Conservation (phyloP, 2,888 invertebrate species). For the Halocaridina rubra region DNA sequence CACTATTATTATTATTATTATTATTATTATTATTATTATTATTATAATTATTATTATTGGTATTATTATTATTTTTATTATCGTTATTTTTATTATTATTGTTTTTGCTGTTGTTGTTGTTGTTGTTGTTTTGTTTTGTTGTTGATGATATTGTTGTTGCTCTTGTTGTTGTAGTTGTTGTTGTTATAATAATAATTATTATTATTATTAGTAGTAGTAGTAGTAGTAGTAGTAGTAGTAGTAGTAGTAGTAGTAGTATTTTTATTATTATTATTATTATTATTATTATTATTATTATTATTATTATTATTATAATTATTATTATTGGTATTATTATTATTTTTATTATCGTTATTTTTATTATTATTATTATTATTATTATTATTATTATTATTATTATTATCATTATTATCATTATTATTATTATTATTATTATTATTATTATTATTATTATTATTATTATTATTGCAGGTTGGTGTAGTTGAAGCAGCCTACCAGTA, state of each 20-base stretch:
- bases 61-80: too few relatives aligned
- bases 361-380: not conserved
- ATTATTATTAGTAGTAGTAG: too few relatives aligned
- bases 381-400: not conserved
- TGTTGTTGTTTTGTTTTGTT: too few relatives aligned
- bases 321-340: too few relatives aligned
- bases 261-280: not conserved
- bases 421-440: not conserved
- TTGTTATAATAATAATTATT: too few relatives aligned
- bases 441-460: not conserved
- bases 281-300: not conserved
- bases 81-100: too few relatives aligned
- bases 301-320: not conserved
- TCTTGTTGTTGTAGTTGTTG: too few relatives aligned
- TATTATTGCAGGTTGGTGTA: constrained; percentile 42
- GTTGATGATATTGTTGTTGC: too few relatives aligned
- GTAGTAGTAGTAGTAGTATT: too few relatives aligned
- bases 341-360: not conserved
- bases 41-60: not conserved
- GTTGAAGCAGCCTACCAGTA: constrained; percentile 58
- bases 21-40: not conserved
- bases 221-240: too few relatives aligned
- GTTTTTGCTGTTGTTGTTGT: too few relatives aligned
- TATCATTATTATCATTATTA: not conserved
- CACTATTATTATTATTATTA: not conserved